A percentile compares a stretch with the other conserved stretches of the same genome.
These are phyloP conservation scores for Andrena fulva DNA, from an alignment of 2,888 invertebrate species.

Conservation along the genomic window DNA sequence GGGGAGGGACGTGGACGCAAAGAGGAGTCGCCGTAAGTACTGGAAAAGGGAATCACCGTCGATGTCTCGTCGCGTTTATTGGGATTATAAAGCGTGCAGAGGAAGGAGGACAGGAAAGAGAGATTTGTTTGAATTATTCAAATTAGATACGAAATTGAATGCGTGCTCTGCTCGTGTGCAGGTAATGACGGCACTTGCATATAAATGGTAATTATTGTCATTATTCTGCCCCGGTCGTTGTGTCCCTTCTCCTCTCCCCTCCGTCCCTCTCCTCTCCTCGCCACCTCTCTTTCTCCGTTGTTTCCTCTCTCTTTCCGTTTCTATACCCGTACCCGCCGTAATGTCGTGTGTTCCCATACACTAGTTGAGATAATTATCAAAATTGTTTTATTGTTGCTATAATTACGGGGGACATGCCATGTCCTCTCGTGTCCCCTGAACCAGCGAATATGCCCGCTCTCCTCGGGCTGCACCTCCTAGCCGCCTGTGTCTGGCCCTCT, in stretches of 20 bases:
- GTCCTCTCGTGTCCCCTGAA: slow-evolving; percentile 58
- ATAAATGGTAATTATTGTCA: slow-evolving; percentile 85
- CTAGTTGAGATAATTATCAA: slow-evolving; percentile 84
- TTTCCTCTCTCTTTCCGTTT: slow-evolving; percentile 57
- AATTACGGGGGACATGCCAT: slow-evolving; percentile 84
- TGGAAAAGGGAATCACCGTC: slow-evolving; percentile 72
- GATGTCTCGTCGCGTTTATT: slow-evolving; percentile 81
- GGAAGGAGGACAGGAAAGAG: slow-evolving; percentile 84
- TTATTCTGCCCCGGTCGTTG: slow-evolving; percentile 84
- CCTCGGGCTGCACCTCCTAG: slow-evolving; percentile 14
- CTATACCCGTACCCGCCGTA: slow-evolving; percentile 75
- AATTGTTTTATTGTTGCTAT: slow-evolving; percentile 84
- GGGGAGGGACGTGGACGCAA: slow-evolving; percentile 39
- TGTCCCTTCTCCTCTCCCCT: slow-evolving; percentile 70
- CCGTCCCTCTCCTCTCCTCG: slow-evolving; percentile 17
- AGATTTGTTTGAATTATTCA: slow-evolving; percentile 85
- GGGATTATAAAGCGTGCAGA: slow-evolving; percentile 83
- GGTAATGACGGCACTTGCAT: slow-evolving; percentile 85
- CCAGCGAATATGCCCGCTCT: slow-evolving; percentile 43
- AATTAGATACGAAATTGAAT: slow-evolving; percentile 85
- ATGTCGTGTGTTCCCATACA: slow-evolving; percentile 84
- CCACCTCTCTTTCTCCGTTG: slow-evolving; percentile 51
- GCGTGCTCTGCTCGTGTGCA: slow-evolving; percentile 84
- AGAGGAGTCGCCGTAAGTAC: slow-evolving; percentile 42
- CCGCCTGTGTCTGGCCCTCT: slow-evolving; percentile 46